These are phyloP conservation scores for Hemiprocne comata DNA, from an alignment of 2,113 vertebrate genomes.

Conservation along the genomic window DNA sequence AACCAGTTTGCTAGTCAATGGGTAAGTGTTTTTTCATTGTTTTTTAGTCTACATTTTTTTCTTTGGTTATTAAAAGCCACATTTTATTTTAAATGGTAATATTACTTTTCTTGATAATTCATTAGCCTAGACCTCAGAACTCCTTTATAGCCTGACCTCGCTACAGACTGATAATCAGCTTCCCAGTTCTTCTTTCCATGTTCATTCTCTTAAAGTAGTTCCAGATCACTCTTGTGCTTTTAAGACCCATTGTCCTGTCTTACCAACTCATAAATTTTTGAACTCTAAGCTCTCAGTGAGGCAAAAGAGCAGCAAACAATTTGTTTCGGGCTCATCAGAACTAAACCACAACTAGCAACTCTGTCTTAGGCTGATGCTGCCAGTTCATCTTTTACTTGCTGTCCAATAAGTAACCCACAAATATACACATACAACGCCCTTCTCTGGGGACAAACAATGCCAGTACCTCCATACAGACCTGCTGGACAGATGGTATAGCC, in stretches of 20 bases:
- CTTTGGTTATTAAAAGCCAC: background rate
- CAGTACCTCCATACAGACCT: background rate
- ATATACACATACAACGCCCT: fast-evolving
- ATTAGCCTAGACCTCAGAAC: background rate
- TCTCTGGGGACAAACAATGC: background rate
- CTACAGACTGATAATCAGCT: background rate
- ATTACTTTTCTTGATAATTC: background rate
- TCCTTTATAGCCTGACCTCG: background rate
- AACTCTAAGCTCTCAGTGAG: background rate
- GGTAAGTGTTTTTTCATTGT: constrained; percentile 84
- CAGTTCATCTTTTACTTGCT: background rate
- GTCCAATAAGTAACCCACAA: background rate
- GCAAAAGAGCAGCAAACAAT: background rate
- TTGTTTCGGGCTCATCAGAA: background rate
- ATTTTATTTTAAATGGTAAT: background rate
- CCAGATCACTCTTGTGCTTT: background rate
- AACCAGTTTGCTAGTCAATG: constrained; percentile 89
- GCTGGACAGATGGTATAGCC: background rate
- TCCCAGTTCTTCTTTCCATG: background rate
- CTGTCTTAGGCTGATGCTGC: background rate
- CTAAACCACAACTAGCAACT: background rate
- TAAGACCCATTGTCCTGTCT: background rate
- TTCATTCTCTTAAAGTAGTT: background rate
- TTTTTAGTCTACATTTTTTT: background rate
- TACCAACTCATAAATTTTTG: background rate